phyloP scores from a whole-genome alignment of 2,888 invertebrate genomes.

The Microplitis deprimator region DNA sequence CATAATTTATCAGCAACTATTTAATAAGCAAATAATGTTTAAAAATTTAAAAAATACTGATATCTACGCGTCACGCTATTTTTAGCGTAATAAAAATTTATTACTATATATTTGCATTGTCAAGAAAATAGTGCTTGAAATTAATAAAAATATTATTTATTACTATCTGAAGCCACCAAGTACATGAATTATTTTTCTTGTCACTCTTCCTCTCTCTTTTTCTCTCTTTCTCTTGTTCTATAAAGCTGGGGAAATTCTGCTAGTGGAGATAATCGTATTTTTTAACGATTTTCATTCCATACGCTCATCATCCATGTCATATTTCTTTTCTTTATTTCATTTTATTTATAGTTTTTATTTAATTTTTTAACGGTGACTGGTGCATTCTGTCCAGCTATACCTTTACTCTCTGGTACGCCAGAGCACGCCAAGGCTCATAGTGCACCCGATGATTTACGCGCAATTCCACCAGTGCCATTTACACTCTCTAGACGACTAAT shows the following conservation, averaged over 20 bases:
- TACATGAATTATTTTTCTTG: constrained; percentile 6
- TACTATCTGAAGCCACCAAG: background rate
- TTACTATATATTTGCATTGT: background rate
- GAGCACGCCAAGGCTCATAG: constrained; percentile 25
- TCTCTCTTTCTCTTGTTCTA: background rate
- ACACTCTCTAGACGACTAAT: constrained; percentile 60
- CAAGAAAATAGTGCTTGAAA: background rate
- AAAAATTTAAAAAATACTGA: background rate
- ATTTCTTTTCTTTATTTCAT: constrained; percentile 33
- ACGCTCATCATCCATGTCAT: background rate
- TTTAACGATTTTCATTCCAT: background rate
- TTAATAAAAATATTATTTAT: background rate
- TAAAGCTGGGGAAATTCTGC: background rate
- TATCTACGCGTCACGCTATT: background rate
- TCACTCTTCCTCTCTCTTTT: background rate
- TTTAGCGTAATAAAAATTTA: background rate
- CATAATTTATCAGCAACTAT: background rate
- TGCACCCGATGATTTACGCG: constrained; percentile 58
- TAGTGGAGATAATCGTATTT: background rate
- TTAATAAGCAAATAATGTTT: background rate
- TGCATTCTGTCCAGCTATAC: background rate
- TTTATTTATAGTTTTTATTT: constrained; percentile 32
- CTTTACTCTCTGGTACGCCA: constrained; percentile 1
- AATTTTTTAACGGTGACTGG: background rate
- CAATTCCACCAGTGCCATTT: constrained; percentile 60